Percentiles rank a stretch among this genome's conserved stretches.
phyloP scores from a whole-genome alignment of 2,888 invertebrate species.

The Autographa gamma region DNA sequence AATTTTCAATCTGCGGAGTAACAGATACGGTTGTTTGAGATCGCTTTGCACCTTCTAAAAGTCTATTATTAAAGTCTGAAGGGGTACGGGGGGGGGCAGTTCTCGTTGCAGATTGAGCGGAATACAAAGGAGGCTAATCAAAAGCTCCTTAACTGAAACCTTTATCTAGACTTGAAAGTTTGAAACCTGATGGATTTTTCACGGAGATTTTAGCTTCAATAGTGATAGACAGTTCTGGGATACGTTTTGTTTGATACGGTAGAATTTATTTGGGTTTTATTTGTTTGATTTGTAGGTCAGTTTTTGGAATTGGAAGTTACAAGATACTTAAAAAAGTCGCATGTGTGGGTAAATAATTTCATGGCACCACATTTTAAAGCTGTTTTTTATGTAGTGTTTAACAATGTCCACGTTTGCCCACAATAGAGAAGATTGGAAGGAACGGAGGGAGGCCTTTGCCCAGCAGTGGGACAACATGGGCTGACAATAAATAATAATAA shows the following conservation, averaged over 20 bases:
- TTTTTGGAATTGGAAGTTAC: too few relatives aligned
- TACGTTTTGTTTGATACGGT: not conserved
- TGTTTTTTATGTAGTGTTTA: too few relatives aligned
- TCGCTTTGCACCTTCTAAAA: constrained; percentile 12
- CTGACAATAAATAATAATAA: too few relatives aligned
- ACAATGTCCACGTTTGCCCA: too few relatives aligned
- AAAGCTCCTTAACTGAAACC: constrained; percentile 57
- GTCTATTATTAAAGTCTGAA: constrained; percentile 32
- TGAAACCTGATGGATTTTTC: constrained; percentile 21
- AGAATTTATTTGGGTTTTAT: not conserved
- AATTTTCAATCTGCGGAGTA: constrained; percentile 12
- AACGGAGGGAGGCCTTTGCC: too few relatives aligned
- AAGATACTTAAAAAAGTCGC: too few relatives aligned
- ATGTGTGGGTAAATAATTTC: too few relatives aligned
- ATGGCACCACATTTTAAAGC: too few relatives aligned
- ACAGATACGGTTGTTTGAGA: constrained; percentile 14
- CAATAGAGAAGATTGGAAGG: too few relatives aligned
- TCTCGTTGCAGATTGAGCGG: constrained; percentile 46
- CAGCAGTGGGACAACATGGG: too few relatives aligned
- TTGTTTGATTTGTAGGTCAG: not conserved
- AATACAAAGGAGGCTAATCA: constrained; percentile 67
- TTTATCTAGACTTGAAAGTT: constrained; percentile 29
- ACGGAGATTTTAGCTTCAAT: constrained; percentile 15
- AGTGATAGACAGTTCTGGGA: not conserved
- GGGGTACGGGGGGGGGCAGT: constrained; percentile 1